Base-by-base conservation (phyloP, 2,797 vertebrate genomes). In the Argentina silus region DNA sequence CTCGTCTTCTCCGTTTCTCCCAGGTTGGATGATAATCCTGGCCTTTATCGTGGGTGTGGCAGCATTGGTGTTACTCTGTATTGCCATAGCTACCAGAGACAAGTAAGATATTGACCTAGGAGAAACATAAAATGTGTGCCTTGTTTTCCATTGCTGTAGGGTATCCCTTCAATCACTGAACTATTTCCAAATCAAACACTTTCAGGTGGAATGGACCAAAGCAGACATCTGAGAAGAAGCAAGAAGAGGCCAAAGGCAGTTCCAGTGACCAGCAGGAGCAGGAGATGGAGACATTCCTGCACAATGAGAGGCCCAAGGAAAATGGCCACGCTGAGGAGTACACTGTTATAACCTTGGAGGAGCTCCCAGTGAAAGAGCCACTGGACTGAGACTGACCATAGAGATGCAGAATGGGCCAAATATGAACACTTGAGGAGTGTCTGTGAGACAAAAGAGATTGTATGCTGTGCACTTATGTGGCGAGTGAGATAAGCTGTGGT, bases 281-380 rank as follows among this genome's bases (percentile, higher is more conserved):
- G 89, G 93, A 98, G 92, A 96, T 95, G 93, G 93, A 95, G 71
- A 94, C 93, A 8, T 92, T 98, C 83, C 91, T 98, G 77, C 90
- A 89, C 55, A 92, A 92, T 74, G 92, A 93, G 0, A 56, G 81
- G 0, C 86, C 92, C 63, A 92, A 73, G 69, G 89, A 93, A 68
- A 90, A 92, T 57, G 73, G 92, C 75, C 68, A 72, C 57, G 79
- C 65, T 0, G 89, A 85, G 0, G 94, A 96, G 77, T 94, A 91
- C 81, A 93, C 93, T 9, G 92, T 88, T 55, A 85, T 91, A 55
- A 76, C 80, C 7, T 72, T 93, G 76, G 85, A 92, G 0, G 90
- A 93, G 48, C 36, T 87, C 64, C 72, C 85, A 6, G 83, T 90
- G 56, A 82, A 75, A 14, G 69, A 82, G 59, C 77, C 76, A 65